phyloP scores from a whole-genome alignment of 2,113 vertebrate species.

The Pipra filicauda region DNA sequence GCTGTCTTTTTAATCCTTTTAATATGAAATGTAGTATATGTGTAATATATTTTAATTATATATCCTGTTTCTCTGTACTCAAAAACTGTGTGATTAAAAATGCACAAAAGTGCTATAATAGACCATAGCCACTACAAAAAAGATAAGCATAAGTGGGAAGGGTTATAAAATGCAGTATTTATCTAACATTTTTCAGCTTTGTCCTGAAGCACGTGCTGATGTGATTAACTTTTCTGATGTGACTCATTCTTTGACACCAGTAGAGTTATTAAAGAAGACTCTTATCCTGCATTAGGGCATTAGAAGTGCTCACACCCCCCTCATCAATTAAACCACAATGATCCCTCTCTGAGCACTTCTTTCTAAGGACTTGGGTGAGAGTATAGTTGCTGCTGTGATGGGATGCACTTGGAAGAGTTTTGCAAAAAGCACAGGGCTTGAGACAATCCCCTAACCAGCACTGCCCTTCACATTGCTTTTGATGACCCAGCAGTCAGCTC shows the following conservation, averaged over 20 bases:
- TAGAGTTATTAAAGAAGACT: background rate
- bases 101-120: background rate
- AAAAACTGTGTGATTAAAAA: background rate
- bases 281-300: background rate
- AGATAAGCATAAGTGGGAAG: rapidly evolving
- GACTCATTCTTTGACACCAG: background rate
- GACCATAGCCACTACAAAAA: background rate
- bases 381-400: rapidly evolving
- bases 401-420: rapidly evolving
- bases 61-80: background rate
- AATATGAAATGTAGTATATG: background rate
- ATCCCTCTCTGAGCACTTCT: background rate
- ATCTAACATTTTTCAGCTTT: background rate
- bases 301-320: background rate
- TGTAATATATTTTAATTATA: background rate
- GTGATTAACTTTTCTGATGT: background rate
- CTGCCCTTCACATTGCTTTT: background rate
- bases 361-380: rapidly evolving
- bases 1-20: background rate
- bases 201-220: background rate
- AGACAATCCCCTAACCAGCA: background rate
- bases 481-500: background rate
- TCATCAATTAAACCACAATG: rapidly evolving
- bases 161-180: background rate
- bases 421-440: background rate